Evolutionary conservation across 2,113 vertebrate species (phyloP).

Genomic region (Bungarus multicinctus): DNA sequence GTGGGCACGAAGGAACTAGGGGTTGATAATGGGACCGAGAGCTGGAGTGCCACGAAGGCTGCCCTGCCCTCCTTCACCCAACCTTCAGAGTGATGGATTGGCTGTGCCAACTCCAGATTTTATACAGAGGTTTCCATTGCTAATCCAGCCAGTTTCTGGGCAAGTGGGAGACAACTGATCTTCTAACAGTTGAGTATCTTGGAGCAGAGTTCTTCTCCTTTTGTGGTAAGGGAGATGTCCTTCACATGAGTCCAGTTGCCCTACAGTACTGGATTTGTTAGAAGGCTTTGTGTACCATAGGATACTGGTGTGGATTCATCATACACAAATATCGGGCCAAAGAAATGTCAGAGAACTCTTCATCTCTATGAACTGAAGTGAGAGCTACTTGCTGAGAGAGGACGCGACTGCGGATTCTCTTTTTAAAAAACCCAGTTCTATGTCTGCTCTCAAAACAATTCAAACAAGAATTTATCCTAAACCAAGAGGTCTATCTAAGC

Average conservation of each 20-base stretch:
- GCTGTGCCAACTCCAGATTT: neutral
- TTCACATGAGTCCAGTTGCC: neutral
- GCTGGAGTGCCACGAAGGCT: neutral
- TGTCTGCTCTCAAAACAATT: neutral
- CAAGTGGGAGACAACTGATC: neutral
- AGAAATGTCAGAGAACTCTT: neutral
- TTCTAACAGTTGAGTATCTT: neutral
- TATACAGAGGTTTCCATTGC: neutral
- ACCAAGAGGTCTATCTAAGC: neutral
- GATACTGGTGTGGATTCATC: neutral
- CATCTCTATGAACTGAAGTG: neutral
- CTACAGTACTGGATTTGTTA: neutral
- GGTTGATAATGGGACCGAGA: neutral
- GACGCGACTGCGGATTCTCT: neutral
- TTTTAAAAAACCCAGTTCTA: neutral
- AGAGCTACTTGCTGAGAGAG: neutral
- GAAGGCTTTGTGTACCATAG: neutral
- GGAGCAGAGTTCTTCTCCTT: neutral
- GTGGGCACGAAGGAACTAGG: neutral
- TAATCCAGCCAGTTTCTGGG: neutral
- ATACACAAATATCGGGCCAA: neutral
- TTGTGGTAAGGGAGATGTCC: neutral
- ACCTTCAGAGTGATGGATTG: neutral
- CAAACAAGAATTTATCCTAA: neutral
- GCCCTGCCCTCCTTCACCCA: neutral